Evolutionary conservation across 2,113 vertebrate genomes (phyloP).

Genomic region (Brachyhypopomus gauderio): DNA sequence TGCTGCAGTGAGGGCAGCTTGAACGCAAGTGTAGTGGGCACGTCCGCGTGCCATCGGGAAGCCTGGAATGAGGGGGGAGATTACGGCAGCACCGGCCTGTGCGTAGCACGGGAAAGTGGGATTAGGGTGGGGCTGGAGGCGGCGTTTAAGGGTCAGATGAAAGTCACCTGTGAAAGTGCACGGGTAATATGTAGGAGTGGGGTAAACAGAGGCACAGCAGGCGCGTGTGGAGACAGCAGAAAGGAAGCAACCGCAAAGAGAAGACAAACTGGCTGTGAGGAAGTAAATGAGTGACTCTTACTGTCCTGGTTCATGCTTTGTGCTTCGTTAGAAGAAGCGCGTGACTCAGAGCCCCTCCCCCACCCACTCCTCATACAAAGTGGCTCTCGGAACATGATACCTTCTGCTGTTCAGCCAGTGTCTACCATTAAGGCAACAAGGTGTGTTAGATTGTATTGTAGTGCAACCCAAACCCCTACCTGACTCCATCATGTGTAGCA

Average conservation of each 20-base stretch:
- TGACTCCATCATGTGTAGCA: conserved; percentile 55
- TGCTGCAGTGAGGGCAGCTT: conserved; percentile 19
- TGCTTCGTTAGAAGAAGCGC: background rate
- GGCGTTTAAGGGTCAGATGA: conserved; percentile 49
- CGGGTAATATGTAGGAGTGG: conserved; percentile 26
- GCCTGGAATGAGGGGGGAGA: conserved; percentile 56
- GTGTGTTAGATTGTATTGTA: conserved; percentile 33
- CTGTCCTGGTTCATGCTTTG: background rate
- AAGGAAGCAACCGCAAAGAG: too few species aligned
- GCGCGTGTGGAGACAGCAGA: background rate
- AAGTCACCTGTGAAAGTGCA: conserved; percentile 49
- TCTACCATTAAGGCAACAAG: too few species aligned
- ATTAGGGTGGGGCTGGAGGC: conserved; percentile 54
- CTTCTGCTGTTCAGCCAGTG: too few species aligned
- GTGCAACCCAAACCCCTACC: conserved; percentile 43
- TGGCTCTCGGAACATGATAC: too few species aligned
- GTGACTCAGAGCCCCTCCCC: too few species aligned
- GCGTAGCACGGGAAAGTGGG: conserved; percentile 56
- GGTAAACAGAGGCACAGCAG: conserved; percentile 27
- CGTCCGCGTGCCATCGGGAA: conserved; percentile 52
- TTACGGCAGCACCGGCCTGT: conserved; percentile 57
- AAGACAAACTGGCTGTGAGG: too few species aligned
- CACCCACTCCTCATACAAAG: too few species aligned
- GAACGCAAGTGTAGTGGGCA: conserved; percentile 43
- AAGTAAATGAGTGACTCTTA: too few species aligned